phyloP scores from a whole-genome alignment of 2,888 invertebrate species.

The Mermis nigrescens region DNA sequence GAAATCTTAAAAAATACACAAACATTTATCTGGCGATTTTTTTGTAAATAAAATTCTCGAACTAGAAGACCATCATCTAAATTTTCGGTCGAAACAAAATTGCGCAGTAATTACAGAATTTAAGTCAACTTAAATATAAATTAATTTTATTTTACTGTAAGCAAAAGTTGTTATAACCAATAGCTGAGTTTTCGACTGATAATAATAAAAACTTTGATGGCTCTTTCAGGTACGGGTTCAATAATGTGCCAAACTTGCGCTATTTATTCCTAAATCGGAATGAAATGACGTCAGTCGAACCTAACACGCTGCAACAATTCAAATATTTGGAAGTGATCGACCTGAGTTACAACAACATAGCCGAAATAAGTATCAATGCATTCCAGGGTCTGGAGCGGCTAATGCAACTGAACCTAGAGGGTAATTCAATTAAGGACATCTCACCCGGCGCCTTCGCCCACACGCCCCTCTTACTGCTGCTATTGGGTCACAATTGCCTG shows the following conservation, averaged over 20 bases:
- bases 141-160: too few relatives aligned
- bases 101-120: too few relatives aligned
- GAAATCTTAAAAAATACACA: too few relatives aligned
- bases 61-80: too few relatives aligned
- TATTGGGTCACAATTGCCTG: constrained; percentile 23
- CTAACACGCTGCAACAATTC: constrained; percentile 18
- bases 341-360: constrained; percentile 20
- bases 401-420: constrained; percentile 26
- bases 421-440: constrained; percentile 21
- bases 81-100: too few relatives aligned
- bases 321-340: constrained; percentile 27
- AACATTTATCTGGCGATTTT: too few relatives aligned
- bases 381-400: constrained; percentile 22
- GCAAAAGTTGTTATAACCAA: too few relatives aligned
- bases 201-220: too few relatives aligned
- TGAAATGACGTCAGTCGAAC: constrained; percentile 17
- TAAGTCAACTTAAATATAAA: too few relatives aligned
- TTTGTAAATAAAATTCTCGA: too few relatives aligned
- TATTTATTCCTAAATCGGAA: constrained; percentile 29
- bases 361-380: constrained; percentile 15
- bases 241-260: constrained; percentile 30
- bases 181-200: too few relatives aligned
- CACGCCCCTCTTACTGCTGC: constrained; percentile 21
- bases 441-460: constrained; percentile 25
- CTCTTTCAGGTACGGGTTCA: too few relatives aligned